Evolutionary conservation across 2,113 vertebrate genomes (phyloP).

Genomic region (Trematocara nigrifrons): DNA sequence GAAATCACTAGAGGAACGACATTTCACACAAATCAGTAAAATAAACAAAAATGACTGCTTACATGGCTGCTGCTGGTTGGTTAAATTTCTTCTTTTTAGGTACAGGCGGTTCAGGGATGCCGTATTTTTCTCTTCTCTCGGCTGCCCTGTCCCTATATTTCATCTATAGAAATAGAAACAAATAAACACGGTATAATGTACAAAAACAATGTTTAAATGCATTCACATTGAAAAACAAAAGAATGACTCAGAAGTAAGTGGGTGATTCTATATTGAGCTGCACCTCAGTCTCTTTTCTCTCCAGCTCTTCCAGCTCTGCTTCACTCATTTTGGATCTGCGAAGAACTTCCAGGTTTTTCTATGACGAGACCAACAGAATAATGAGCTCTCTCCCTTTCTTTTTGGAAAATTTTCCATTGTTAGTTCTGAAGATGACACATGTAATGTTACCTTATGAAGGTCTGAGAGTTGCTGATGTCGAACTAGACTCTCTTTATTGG

Average conservation of each 20-base stretch:
- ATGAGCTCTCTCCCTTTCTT: neutral
- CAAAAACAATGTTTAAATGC: neutral
- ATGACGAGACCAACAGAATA: neutral
- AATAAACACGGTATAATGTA: neutral
- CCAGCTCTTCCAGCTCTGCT: constrained; percentile 91
- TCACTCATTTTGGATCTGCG: constrained; percentile 84
- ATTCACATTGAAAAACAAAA: neutral
- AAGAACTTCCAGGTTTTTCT: constrained; percentile 98
- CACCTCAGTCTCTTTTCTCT: constrained; percentile 95
- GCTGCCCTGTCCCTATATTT: constrained; percentile 97
- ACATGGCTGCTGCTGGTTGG: constrained; percentile 84
- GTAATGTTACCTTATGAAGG: constrained; percentile 86
- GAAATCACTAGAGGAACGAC: neutral
- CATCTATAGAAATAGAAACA: constrained; percentile 68
- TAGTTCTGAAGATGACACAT: neutral
- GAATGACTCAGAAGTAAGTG: neutral
- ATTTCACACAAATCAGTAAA: neutral
- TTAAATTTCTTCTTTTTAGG: constrained; percentile 95
- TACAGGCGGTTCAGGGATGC: constrained; percentile 93
- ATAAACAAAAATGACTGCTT: constrained; percentile 25
- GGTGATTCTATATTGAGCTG: neutral
- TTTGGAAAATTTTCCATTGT: neutral
- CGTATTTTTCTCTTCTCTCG: constrained; percentile 94
- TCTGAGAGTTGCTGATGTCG: constrained; percentile 96
- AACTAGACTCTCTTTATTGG: constrained; percentile 87